Conservation (phyloP, 2,888 invertebrate species). For the Frankliniella fusca region DNA sequence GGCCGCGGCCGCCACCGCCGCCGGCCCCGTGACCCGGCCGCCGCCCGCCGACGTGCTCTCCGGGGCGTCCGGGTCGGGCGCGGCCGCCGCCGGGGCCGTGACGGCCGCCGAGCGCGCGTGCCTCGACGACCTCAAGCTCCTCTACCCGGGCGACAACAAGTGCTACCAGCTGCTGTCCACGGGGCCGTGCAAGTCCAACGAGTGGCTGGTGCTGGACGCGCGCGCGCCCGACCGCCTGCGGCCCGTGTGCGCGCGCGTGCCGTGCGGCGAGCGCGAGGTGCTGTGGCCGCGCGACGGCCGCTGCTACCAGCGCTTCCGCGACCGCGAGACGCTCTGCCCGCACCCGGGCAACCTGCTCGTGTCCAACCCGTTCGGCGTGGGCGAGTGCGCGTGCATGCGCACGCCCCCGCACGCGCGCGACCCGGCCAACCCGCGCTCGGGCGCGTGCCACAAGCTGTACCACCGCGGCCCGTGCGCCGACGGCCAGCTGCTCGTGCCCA, state of each 20-base stretch:
- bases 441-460: constrained; percentile 35
- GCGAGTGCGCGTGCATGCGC: constrained; percentile 36
- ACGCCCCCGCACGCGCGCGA: constrained; percentile 32
- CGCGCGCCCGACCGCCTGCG: constrained; percentile 27
- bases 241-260: constrained; percentile 34
- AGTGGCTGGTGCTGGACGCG: constrained; percentile 37
- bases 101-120: constrained; percentile 30
- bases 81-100: background rate
- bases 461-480: constrained; percentile 35
- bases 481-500: constrained; percentile 30
- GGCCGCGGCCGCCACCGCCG: background rate
- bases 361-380: constrained; percentile 36
- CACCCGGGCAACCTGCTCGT: constrained; percentile 31
- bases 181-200: constrained; percentile 33
- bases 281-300: constrained; percentile 35
- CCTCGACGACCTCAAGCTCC: constrained; percentile 30
- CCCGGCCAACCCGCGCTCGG: background rate
- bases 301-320: constrained; percentile 31
- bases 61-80: background rate
- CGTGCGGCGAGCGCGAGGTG: constrained; percentile 32
- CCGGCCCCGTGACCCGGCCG: background rate
- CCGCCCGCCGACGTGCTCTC: background rate
- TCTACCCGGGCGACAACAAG: constrained; percentile 32
- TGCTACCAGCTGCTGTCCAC: constrained; percentile 34
- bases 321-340: constrained; percentile 34